phyloP scores from a whole-genome alignment of 1,140 invertebrate species.

The Euura saliciscinereae region DNA sequence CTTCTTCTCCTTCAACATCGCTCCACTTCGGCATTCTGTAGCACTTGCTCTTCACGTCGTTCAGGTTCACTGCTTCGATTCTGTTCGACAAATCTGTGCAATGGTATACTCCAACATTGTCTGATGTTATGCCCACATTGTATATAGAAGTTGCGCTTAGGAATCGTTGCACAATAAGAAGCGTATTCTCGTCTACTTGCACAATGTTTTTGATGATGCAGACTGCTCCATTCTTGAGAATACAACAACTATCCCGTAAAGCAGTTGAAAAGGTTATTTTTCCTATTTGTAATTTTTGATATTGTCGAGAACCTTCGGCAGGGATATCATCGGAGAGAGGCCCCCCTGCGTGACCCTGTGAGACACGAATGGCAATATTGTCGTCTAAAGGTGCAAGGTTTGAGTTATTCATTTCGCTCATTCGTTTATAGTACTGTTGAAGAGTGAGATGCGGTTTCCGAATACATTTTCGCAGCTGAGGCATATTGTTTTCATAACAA shows the following conservation, averaged over 20 bases:
- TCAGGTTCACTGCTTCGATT: constrained; percentile 8
- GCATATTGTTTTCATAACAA: constrained; percentile 52
- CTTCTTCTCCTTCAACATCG: constrained; percentile 10
- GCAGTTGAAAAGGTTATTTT: no score
- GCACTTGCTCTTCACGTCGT: constrained; percentile 9
- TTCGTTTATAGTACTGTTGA: constrained; percentile 32
- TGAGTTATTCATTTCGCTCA: constrained; percentile 27
- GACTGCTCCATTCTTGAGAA: neutral
- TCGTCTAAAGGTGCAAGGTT: neutral
- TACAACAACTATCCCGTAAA: no score
- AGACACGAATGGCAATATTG: neutral
- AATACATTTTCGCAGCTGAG: constrained; percentile 38
- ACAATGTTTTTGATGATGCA: constrained; percentile 10
- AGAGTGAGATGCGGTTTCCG: constrained; percentile 26
- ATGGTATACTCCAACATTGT: neutral
- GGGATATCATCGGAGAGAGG: no score
- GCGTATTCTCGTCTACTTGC: neutral
- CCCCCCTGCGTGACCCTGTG: no score
- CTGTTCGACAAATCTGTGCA: constrained; percentile 7
- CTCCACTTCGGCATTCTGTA: constrained; percentile 16
- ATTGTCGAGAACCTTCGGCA: no score
- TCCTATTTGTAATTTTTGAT: no score
- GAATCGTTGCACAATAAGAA: constrained; percentile 2
- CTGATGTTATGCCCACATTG: constrained; percentile 6
- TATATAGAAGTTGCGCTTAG: neutral